These are phyloP conservation scores for Spodoptera litura DNA, from an alignment of 1,140 invertebrate species.

Conservation along the genomic window DNA sequence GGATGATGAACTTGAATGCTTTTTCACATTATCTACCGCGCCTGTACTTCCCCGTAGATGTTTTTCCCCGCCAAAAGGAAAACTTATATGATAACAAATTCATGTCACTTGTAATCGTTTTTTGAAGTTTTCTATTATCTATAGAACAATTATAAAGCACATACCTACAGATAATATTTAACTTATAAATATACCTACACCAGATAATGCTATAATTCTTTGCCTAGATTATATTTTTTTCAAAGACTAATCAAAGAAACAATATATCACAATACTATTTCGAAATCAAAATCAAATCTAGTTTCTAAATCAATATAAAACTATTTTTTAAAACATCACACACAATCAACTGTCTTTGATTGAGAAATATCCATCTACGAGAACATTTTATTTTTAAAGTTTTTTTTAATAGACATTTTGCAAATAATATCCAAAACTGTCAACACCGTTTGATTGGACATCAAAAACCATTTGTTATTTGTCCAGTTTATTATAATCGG, in stretches of 20 bases:
- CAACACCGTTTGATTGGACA: slow-evolving; percentile 45
- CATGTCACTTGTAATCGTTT: no score
- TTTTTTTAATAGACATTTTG: neutral
- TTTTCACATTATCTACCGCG: no score
- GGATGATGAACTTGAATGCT: no score
- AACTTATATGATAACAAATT: no score
- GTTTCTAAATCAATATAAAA: slow-evolving; percentile 27
- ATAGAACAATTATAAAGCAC: no score
- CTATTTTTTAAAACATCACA: slow-evolving; percentile 12
- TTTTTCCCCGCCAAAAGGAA: no score
- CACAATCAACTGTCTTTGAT: slow-evolving; percentile 38
- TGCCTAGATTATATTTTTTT: no score
- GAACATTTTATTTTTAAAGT: slow-evolving; percentile 30
- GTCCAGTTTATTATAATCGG: slow-evolving; percentile 40
- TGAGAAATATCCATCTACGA: slow-evolving; percentile 35
- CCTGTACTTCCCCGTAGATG: no score
- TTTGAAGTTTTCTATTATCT: no score
- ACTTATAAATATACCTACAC: no score
- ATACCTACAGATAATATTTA: no score
- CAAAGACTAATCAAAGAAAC: slow-evolving; percentile 6
- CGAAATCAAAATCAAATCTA: slow-evolving; percentile 32
- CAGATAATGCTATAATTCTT: no score
- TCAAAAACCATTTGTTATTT: slow-evolving; percentile 24
- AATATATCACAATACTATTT: slow-evolving; percentile 9
- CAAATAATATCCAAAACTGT: slow-evolving; percentile 37